A percentile compares a stretch with the other conserved stretches of the same genome.
phyloP scores from a whole-genome alignment of 2,113 vertebrate species.

The Albula goreensis region DNA sequence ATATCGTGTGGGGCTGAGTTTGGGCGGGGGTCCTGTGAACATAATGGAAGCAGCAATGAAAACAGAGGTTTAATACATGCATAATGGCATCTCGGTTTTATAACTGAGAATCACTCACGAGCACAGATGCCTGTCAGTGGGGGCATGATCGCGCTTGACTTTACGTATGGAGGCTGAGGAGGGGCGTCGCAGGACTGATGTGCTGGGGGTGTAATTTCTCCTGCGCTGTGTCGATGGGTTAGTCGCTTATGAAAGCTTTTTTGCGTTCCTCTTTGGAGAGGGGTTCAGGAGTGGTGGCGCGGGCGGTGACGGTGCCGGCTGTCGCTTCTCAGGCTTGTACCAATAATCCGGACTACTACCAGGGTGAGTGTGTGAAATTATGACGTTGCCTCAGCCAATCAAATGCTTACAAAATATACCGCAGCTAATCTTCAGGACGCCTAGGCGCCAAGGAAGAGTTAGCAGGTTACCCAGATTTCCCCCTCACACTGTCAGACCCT shows the following conservation, averaged over 20 bases:
- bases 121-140: neutral
- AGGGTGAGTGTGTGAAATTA: too few relatives aligned
- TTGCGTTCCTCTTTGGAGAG: neutral
- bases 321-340: too few relatives aligned
- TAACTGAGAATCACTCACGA: neutral
- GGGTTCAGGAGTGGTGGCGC: neutral
- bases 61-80: neutral
- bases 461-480: neutral
- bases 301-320: neutral
- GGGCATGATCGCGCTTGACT: neutral
- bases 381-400: too few relatives aligned
- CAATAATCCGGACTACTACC: too few relatives aligned
- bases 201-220: neutral
- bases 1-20: neutral
- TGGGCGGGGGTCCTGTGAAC: neutral
- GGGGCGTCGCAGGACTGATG: neutral
- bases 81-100: neutral
- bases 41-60: neutral
- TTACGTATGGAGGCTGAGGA: neutral
- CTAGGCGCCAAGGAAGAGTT: too few relatives aligned
- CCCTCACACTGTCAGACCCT: neutral
- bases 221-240: neutral
- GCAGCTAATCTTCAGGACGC: too few relatives aligned
- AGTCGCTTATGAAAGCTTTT: neutral
- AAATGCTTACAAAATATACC: too few relatives aligned